phyloP scores from a whole-genome alignment of 2,797 vertebrate genomes.

The Aeoliscus strigatus region DNA sequence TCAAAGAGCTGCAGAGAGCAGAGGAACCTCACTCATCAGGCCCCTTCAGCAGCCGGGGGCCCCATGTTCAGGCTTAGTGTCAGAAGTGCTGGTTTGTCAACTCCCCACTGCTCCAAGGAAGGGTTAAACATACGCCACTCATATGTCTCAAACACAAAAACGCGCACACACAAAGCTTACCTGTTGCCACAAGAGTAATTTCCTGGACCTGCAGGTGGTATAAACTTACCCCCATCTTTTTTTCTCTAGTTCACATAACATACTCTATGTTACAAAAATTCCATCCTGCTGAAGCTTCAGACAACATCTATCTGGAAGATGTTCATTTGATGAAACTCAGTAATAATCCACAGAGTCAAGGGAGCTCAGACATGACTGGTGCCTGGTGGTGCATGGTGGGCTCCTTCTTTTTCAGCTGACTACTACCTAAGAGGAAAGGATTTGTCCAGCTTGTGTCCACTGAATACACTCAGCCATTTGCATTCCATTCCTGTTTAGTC shows the following conservation, averaged over 20 bases:
- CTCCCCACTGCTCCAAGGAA: constrained; percentile 19
- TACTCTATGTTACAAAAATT: too few species aligned
- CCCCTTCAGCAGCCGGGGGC: constrained; percentile 21
- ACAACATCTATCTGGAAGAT: neutral
- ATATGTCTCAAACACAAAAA: constrained; percentile 7
- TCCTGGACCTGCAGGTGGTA: constrained; percentile 19
- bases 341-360: constrained; percentile 20
- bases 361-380: constrained; percentile 34
- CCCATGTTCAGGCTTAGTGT: constrained; percentile 46
- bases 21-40: constrained; percentile 53
- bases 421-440: constrained; percentile 33
- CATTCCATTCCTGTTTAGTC: constrained; percentile 52
- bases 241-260: too few species aligned
- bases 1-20: constrained; percentile 33
- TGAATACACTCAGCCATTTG: constrained; percentile 49
- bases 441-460: constrained; percentile 51
- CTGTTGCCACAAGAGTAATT: constrained; percentile 9
- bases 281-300: too few species aligned
- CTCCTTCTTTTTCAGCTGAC: constrained; percentile 20
- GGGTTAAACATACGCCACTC: constrained; percentile 33
- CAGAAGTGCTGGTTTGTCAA: constrained; percentile 52
- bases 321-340: constrained; percentile 22
- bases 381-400: constrained; percentile 46
- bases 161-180: constrained; percentile 20
- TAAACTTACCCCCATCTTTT: constrained; percentile 33